phyloP scores from a whole-genome alignment of 2,888 invertebrate species.

The Eulithis testata region DNA sequence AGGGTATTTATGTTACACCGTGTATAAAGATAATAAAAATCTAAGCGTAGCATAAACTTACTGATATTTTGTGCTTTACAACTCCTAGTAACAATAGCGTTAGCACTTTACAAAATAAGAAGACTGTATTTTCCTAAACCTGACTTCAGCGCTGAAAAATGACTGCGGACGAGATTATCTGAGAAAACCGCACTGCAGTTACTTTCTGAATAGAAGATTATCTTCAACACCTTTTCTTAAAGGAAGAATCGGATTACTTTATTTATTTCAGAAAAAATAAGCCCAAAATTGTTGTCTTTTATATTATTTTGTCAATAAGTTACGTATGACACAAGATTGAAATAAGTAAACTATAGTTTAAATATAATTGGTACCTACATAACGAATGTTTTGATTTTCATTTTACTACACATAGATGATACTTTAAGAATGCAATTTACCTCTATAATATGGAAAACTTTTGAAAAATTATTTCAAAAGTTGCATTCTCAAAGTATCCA shows the following conservation, averaged over 20 bases:
- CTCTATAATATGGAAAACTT: not conserved
- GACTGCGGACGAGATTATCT: conserved; percentile 34
- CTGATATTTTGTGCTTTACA: not conserved
- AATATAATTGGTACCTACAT: too few species aligned
- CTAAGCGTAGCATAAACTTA: too few species aligned
- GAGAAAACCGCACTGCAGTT: conserved; percentile 32
- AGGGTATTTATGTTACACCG: too few species aligned
- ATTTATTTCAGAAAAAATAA: too few species aligned
- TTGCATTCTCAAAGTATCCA: not conserved
- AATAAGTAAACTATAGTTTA: too few species aligned
- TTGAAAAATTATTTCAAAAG: not conserved
- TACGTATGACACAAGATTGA: too few species aligned
- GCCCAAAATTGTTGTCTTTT: too few species aligned
- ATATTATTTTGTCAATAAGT: too few species aligned
- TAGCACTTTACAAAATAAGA: conserved; percentile 19
- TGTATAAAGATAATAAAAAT: too few species aligned
- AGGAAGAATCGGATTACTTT: not conserved
- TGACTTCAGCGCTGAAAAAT: conserved; percentile 33
- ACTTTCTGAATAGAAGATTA: conserved; percentile 25
- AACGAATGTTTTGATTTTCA: too few species aligned
- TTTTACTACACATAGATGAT: too few species aligned
- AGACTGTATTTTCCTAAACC: conserved; percentile 33
- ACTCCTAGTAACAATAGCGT: conserved; percentile 4
- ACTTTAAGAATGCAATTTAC: not conserved
- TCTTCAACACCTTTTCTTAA: conserved; percentile 23